Conservation (phyloP, 2,797 vertebrate species). For the Valencia hispanica region DNA sequence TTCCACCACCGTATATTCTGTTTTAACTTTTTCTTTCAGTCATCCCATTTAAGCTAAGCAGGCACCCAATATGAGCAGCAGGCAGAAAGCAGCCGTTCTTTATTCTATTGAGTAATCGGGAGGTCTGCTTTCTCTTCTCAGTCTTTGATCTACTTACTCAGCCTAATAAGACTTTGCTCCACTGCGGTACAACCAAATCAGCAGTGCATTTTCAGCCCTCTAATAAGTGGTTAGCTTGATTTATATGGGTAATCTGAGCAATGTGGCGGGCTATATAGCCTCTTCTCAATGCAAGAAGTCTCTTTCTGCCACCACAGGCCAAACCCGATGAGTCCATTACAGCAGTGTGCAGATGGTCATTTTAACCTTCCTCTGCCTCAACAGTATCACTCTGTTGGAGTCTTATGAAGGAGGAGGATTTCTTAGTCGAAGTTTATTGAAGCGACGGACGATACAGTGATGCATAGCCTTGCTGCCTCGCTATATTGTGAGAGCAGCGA, state of each 20-base stretch:
- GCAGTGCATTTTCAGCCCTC: slow-evolving; percentile 79
- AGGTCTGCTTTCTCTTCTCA: slow-evolving; percentile 75
- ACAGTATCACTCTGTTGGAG: slow-evolving; percentile 53
- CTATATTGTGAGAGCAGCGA: slow-evolving; percentile 70
- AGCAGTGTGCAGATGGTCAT: slow-evolving; percentile 57
- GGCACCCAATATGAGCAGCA: slow-evolving; percentile 38
- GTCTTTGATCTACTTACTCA: slow-evolving; percentile 84
- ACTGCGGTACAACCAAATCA: slow-evolving; percentile 82
- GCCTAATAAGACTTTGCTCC: slow-evolving; percentile 83
- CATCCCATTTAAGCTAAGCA: slow-evolving; percentile 42
- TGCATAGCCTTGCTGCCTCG: slow-evolving; percentile 61
- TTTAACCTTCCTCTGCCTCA: slow-evolving; percentile 61
- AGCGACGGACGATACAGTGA: slow-evolving; percentile 71
- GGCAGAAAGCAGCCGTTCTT: slow-evolving; percentile 59
- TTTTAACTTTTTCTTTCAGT: slow-evolving; percentile 44
- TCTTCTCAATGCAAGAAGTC: slow-evolving; percentile 57
- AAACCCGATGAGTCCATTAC: slow-evolving; percentile 75
- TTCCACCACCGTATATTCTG: slow-evolving; percentile 11
- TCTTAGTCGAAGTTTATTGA: slow-evolving; percentile 67
- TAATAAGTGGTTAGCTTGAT: slow-evolving; percentile 84
- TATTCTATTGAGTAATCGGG: slow-evolving; percentile 79
- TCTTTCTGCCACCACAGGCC: slow-evolving; percentile 66
- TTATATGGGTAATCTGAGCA: slow-evolving; percentile 78
- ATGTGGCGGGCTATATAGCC: slow-evolving; percentile 67
- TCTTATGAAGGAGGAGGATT: slow-evolving; percentile 60